Evolutionary conservation across 1,140 invertebrate species (phyloP), one percentile per base, ranked within the genome.

Genomic region (Aethina tumida): DNA sequence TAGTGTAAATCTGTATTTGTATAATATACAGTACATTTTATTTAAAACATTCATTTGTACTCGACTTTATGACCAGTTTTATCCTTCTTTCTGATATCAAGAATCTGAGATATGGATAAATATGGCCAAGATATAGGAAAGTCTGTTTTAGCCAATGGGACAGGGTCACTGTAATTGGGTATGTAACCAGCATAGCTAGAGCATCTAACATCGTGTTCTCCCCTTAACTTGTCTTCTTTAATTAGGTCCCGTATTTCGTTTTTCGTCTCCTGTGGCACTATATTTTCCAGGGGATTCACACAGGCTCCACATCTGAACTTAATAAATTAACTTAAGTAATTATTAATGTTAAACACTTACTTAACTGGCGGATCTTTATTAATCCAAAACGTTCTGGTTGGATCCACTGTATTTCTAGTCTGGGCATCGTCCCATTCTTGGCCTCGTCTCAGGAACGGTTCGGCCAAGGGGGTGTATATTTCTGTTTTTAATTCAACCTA

Each of bases 381-480:
- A 9, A 43, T 45, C 56, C 63, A 68, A 41, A 66, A 68, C 4
- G 54, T 35, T 29, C 49, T 53, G 4, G 58, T 60, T 0, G 62
- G 49, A 31, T 68, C 57, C 29, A 59, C 57, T 27, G 49, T 48
- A 3, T 49, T 50, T 9, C 66, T 55, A 10, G 55, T 29, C 43
- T 70, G 66, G 0, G 43, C 41, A 3, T 47, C 41, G 39, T 69
- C 65, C 66, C 68, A 70, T 20, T 4, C 49, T 55, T 46, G 51
- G 3, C 46, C 43, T 3, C 4, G 12, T 10, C 27, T 35, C 8
- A 39, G 12, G 15, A 50, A 48, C 15, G 18, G 41, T 25, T 50
- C 36, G 14, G 39, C 27, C 22, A 51, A 32, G 10, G 46, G 40
- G n/a, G 27, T 35, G 14, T 41, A 33, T 10, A 51, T 10, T 25